Conservation (phyloP, 2,113 vertebrate genomes). For the Oncorhynchus clarkii region DNA sequence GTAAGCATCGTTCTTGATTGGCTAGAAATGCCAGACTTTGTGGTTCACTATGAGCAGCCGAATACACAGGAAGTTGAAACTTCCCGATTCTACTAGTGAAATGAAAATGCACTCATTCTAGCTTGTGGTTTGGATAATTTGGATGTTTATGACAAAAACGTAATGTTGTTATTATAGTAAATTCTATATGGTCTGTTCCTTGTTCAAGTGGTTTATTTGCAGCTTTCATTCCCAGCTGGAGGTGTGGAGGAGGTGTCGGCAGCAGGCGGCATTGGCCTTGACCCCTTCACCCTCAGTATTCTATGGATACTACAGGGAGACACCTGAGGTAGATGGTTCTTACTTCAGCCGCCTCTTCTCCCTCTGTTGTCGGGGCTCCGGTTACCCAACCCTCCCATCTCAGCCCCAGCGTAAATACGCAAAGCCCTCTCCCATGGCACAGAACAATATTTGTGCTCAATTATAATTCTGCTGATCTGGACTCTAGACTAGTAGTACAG, state of each 20-base stretch:
- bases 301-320: conserved; percentile 28
- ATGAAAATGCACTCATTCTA: too few species aligned
- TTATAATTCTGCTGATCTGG: conserved; percentile 69
- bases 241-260: background rate
- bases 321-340: conserved; percentile 37
- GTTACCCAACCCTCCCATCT: conserved; percentile 54
- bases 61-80: too few species aligned
- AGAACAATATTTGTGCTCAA: conserved; percentile 73
- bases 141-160: too few species aligned
- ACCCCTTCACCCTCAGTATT: conserved; percentile 50
- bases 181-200: background rate
- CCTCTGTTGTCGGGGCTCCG: conserved; percentile 30
- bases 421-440: conserved; percentile 67
- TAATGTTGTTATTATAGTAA: too few species aligned
- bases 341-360: conserved; percentile 34
- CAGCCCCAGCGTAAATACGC: conserved; percentile 70
- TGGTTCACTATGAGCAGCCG: too few species aligned
- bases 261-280: conserved; percentile 29
- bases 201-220: background rate
- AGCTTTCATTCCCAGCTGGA: background rate
- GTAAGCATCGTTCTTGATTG: too few species aligned
- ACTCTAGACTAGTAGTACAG: conserved; percentile 61
- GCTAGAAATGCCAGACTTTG: too few species aligned
- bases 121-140: too few species aligned
- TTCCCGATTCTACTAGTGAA: too few species aligned